Evolutionary conservation across 2,113 vertebrate species (phyloP).

Genomic region (Dendrocopos noguchii): DNA sequence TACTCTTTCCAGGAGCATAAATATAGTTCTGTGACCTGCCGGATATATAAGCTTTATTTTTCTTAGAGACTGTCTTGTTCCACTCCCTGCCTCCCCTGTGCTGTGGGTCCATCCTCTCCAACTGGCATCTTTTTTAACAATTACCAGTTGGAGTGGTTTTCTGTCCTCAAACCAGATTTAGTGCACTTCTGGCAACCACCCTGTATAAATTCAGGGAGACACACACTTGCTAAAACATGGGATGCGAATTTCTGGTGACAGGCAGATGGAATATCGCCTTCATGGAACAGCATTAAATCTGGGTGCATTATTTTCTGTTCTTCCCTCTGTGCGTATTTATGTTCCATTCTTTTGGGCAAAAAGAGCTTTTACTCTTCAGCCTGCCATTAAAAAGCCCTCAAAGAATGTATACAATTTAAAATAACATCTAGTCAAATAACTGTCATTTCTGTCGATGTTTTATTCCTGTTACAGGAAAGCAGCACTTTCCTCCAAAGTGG

Average conservation of each 20-base stretch:
- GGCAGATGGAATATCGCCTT: not conserved
- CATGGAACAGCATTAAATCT: not conserved
- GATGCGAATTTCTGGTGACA: not conserved
- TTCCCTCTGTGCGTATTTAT: fast-evolving
- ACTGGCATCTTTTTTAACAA: not conserved
- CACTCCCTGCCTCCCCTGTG: not conserved
- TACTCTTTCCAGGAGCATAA: not conserved
- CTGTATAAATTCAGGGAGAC: not conserved
- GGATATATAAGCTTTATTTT: not conserved
- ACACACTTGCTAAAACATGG: not conserved
- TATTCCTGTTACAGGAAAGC: not conserved
- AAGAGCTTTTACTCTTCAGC: not conserved
- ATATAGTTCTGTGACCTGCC: not conserved
- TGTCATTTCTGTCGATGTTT: not conserved
- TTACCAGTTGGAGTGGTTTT: not conserved
- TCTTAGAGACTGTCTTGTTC: not conserved
- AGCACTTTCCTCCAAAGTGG: not conserved
- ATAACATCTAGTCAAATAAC: not conserved
- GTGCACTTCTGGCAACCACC: not conserved
- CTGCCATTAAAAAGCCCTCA: not conserved
- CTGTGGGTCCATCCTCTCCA: not conserved
- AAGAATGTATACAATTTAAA: not conserved
- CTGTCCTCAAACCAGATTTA: not conserved
- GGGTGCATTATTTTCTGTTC: not conserved
- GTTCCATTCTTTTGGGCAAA: not conserved